phyloP scores from a whole-genome alignment of 92 coral and sea anemone species.

The Umimayanthus kanabou region DNA sequence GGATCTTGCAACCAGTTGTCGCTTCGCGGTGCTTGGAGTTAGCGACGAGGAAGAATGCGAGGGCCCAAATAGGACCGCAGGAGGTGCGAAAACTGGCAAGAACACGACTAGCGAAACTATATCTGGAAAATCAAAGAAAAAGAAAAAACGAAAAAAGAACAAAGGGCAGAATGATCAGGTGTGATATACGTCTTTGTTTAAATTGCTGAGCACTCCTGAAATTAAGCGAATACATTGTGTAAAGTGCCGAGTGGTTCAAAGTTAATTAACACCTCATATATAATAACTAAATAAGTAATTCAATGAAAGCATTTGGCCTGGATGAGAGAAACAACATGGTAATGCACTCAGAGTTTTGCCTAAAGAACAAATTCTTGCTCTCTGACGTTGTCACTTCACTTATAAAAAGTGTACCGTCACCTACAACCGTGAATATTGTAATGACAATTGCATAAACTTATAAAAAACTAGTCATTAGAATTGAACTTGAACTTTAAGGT shows the following conservation, averaged over 20 bases:
- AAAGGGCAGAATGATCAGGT: constrained; percentile 23
- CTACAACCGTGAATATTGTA: too few species aligned
- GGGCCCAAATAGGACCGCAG: not conserved
- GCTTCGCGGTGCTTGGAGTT: constrained; percentile 36
- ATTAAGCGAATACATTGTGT: too few species aligned
- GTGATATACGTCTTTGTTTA: not conserved
- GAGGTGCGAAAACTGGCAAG: constrained; percentile 31
- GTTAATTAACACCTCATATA: not conserved
- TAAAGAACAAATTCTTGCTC: not conserved
- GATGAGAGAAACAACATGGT: not conserved
- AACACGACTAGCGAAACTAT: constrained; percentile 8
- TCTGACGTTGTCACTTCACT: not conserved
- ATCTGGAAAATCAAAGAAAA: constrained; percentile 38
- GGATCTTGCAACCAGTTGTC: constrained; percentile 19
- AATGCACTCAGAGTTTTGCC: not conserved
- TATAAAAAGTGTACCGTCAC: not conserved
- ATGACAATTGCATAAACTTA: too few species aligned
- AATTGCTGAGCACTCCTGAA: not conserved
- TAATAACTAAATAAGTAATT: too few species aligned
- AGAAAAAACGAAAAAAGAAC: constrained; percentile 41
- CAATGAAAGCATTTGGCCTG: too few species aligned
- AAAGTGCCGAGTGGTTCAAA: too few species aligned
- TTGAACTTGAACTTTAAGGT: too few species aligned
- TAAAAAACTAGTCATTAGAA: too few species aligned
- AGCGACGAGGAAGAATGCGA: constrained; percentile 34